A percentile compares a stretch with the other conserved stretches of the same genome.
Evolutionary conservation across 2,113 vertebrate genomes (phyloP).

Genomic region (Semnornis frantzii): DNA sequence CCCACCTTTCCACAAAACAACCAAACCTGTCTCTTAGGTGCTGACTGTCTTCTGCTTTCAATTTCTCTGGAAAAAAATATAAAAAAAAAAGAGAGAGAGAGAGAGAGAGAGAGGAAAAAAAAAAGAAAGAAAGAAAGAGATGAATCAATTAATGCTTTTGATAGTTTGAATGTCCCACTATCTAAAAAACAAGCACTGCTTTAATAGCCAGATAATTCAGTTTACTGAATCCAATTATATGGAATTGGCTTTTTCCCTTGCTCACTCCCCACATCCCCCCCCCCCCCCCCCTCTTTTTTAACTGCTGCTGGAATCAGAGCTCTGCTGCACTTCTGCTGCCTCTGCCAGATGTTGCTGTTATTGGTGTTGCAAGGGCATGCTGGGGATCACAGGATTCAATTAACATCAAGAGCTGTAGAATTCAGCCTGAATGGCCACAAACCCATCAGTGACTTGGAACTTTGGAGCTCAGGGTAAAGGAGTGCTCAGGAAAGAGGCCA

Average conservation of each 20-base stretch:
- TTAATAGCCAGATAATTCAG: conserved; percentile 68
- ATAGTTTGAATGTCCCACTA: conserved; percentile 58
- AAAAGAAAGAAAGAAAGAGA: not conserved
- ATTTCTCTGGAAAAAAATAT: not conserved
- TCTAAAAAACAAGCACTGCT: conserved; percentile 52
- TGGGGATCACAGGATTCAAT: not conserved
- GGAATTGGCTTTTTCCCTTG: conserved; percentile 38
- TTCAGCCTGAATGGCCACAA: not conserved
- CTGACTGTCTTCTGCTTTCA: not conserved
- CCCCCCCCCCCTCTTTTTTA: not conserved
- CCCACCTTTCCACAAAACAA: not conserved
- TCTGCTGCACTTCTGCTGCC: not conserved
- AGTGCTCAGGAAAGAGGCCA: not conserved
- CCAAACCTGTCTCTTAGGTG: not conserved
- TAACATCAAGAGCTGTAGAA: not conserved
- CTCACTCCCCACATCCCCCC: too few relatives aligned
- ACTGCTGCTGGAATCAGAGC: not conserved
- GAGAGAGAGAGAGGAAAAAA: not conserved
- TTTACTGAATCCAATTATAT: conserved; percentile 68
- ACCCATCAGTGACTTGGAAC: not conserved
- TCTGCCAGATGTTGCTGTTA: not conserved
- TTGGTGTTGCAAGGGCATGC: not conserved
- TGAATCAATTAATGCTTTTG: conserved; percentile 70
- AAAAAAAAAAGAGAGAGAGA: not conserved
- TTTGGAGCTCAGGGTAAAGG: not conserved